Evolutionary conservation across 2,797 vertebrate species (phyloP).

Genomic region (Muraenolepis orangiensis): DNA sequence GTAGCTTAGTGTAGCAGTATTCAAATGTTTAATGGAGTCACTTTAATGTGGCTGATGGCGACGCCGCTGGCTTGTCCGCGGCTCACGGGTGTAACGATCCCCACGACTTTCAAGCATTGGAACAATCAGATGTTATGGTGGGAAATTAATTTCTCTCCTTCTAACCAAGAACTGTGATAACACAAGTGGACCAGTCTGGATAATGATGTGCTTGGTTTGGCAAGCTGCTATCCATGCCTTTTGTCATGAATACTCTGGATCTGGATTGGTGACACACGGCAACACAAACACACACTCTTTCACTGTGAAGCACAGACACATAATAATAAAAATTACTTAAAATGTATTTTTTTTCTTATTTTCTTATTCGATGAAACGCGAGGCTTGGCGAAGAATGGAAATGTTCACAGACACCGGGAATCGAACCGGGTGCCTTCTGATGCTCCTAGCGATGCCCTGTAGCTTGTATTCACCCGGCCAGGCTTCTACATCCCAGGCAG

Average conservation of each 20-base stretch:
- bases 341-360: neutral
- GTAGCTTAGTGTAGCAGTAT: neutral
- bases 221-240: slow-evolving; percentile 5
- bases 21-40: slow-evolving; percentile 35
- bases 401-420: neutral
- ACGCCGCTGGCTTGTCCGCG: slow-evolving; percentile 22
- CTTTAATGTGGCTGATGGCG: slow-evolving; percentile 32
- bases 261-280: neutral
- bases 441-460: neutral
- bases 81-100: slow-evolving; percentile 41
- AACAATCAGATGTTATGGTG: slow-evolving; percentile 38
- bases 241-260: neutral
- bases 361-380: too few relatives aligned
- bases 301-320: neutral
- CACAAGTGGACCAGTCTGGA: slow-evolving; percentile 18
- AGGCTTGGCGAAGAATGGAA: too few relatives aligned
- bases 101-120: slow-evolving; percentile 35
- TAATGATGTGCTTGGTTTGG: slow-evolving; percentile 33
- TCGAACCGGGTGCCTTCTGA: neutral
- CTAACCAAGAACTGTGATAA: slow-evolving; percentile 27
- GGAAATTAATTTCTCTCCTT: slow-evolving; percentile 41
- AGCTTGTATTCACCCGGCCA: neutral
- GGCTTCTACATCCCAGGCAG: neutral
- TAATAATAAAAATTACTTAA: neutral
- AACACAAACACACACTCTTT: neutral